These are phyloP conservation scores for Sebastes matsubarae DNA, from an alignment of 2,797 vertebrate species.

Conservation along the genomic window DNA sequence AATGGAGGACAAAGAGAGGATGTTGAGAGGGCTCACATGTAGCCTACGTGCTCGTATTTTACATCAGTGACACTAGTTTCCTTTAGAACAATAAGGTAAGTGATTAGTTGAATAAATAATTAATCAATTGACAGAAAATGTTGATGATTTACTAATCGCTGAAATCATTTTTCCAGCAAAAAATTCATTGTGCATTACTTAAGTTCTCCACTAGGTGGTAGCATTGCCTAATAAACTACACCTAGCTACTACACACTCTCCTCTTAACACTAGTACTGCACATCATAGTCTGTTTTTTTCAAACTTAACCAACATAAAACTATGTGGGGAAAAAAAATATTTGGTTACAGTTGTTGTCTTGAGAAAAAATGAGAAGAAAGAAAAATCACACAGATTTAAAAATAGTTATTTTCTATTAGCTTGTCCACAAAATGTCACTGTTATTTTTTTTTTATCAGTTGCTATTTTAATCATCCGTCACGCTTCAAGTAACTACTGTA, in stretches of 20 bases:
- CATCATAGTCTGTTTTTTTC: neutral
- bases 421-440: neutral
- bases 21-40: neutral
- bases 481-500: neutral
- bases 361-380: neutral
- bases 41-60: neutral
- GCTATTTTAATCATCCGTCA: neutral
- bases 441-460: neutral
- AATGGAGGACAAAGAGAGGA: neutral
- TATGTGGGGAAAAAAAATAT: neutral
- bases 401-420: neutral
- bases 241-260: no score
- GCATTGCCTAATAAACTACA: neutral
- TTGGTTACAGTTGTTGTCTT: neutral
- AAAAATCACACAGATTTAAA: neutral
- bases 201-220: constrained; percentile 50
- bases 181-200: neutral
- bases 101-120: neutral
- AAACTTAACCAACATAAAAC: neutral
- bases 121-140: rapidly evolving
- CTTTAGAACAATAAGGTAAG: neutral
- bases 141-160: rapidly evolving
- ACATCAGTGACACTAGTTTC: neutral
- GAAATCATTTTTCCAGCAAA: neutral
- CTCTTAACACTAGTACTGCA: neutral